These are phyloP conservation scores for Diplolepis rosae DNA, from an alignment of 2,888 invertebrate genomes.

Conservation along the genomic window DNA sequence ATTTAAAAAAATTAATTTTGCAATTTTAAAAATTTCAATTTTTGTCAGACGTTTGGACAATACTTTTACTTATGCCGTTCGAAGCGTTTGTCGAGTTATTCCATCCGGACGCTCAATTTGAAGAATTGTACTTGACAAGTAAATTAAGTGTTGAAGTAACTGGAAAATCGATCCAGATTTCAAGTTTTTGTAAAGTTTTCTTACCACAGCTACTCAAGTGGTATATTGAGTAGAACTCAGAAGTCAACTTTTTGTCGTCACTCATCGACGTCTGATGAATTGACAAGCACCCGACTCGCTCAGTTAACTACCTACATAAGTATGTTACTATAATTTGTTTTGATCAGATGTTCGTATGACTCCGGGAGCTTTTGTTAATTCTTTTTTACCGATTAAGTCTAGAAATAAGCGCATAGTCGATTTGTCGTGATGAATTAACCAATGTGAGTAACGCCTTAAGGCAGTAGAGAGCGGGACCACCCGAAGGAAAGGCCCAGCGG, in stretches of 20 bases:
- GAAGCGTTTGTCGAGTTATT: no score
- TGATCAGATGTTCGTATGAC: neutral
- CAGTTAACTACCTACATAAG: neutral
- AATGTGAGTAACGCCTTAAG: constrained; percentile 19
- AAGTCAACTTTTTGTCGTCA: constrained; percentile 31
- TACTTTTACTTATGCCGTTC: no score
- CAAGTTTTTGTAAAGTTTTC: neutral
- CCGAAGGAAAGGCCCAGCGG: constrained; percentile 58
- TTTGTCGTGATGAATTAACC: constrained; percentile 36
- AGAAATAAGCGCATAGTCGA: neutral
- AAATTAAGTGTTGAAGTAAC: constrained; percentile 5
- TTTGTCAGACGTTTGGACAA: no score
- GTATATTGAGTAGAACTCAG: neutral
- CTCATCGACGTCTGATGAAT: constrained; percentile 34
- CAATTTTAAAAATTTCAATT: no score
- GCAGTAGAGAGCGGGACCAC: constrained; percentile 56
- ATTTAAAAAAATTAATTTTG: no score
- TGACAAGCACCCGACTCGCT: constrained; percentile 4
- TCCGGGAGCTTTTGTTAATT: neutral
- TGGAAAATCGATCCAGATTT: constrained; percentile 9
- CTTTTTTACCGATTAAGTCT: neutral
- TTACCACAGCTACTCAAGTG: neutral
- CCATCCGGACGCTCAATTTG: no score
- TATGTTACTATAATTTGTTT: neutral
- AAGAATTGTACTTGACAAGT: constrained; percentile 4